Evolutionary conservation across 2,113 vertebrate genomes (phyloP), one percentile per base, ranked within the genome.

Genomic region (Jacana jacana): DNA sequence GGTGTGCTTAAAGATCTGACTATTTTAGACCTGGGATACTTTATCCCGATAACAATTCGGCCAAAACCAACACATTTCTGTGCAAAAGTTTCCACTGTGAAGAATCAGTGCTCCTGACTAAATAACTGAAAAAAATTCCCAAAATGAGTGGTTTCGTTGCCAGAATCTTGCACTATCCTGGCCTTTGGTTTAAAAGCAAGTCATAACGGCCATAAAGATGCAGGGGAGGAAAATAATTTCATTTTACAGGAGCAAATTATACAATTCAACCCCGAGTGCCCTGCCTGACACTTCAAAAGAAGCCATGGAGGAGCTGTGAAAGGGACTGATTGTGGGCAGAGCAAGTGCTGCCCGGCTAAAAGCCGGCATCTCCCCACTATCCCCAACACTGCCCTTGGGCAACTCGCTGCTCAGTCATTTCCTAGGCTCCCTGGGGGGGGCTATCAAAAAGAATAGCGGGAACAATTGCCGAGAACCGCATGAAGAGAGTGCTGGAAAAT

Each of bases 331-430:
- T 70, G 30, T 25, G 4, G 2, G 57, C 71, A 88, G 68, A 73
- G 39, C 4, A 24, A 90, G 42, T 0, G 1, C 58, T 60, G 58
- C 35, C 18, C 1, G 0, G 30, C 71, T 86, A 5, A 89, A 88
- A 86, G 1, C 24, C 18, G 4, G 3, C 31, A 17, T 2, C 27
- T 73, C n/a, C 48, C 35, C 63, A 42, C 13, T 39, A 22, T 18
- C 30, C 68, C 75, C 4, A 0, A 8, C 1, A 1, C 35, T 76
- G 77, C 54, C 64, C 57, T 12, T 33, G 17, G 35, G 52, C 82
- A 33, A 4, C 25, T 60, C 49, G 0, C 40, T 7, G 64, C 35
- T 84, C 86, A 19, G 30, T 25, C 73, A 63, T 8, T 49, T 4
- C 72, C 25, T 0, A 1, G 49, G 44, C 68, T 95, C 69, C 86